A percentile compares a stretch with the other conserved stretches of the same genome.
Conservation (phyloP, 2,888 invertebrate genomes). For the Ceraclea dissimilis region DNA sequence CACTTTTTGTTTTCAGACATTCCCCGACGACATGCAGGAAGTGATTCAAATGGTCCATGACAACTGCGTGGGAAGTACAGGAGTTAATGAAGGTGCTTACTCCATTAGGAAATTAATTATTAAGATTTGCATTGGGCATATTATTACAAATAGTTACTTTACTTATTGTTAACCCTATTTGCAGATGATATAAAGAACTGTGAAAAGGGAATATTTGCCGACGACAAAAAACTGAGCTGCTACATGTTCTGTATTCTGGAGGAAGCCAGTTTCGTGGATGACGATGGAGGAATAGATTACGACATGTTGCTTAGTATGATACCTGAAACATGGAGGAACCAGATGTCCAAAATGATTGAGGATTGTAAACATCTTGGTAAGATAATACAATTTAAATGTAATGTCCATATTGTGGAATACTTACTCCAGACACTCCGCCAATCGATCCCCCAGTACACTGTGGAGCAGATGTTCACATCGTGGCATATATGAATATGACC, state of each 20-base stretch:
- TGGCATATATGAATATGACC: no score
- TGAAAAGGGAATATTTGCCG: constrained; percentile 50
- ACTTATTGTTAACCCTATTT: no score
- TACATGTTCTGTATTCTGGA: constrained; percentile 49
- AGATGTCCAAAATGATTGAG: constrained; percentile 39
- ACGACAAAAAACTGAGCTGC: constrained; percentile 48
- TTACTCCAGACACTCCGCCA: no score
- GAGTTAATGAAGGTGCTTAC: constrained; percentile 40
- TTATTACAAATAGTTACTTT: no score
- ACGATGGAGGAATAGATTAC: constrained; percentile 40
- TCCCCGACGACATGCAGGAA: constrained; percentile 47
- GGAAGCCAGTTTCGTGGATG: constrained; percentile 45
- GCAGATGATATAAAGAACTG: constrained; percentile 49
- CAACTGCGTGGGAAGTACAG: constrained; percentile 44
- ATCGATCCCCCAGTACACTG: no score
- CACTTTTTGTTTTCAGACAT: constrained; percentile 40
- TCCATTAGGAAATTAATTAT: no score
- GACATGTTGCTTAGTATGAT: constrained; percentile 45
- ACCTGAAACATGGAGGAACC: constrained; percentile 39
- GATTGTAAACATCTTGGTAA: constrained; percentile 40
- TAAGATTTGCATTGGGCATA: no score
- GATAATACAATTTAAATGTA: background rate
- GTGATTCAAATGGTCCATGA: constrained; percentile 46
- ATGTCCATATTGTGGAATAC: no score
- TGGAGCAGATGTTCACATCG: no score